These are phyloP conservation scores for Streptopelia turtur DNA, from an alignment of 2,797 vertebrate genomes.

Conservation along the genomic window DNA sequence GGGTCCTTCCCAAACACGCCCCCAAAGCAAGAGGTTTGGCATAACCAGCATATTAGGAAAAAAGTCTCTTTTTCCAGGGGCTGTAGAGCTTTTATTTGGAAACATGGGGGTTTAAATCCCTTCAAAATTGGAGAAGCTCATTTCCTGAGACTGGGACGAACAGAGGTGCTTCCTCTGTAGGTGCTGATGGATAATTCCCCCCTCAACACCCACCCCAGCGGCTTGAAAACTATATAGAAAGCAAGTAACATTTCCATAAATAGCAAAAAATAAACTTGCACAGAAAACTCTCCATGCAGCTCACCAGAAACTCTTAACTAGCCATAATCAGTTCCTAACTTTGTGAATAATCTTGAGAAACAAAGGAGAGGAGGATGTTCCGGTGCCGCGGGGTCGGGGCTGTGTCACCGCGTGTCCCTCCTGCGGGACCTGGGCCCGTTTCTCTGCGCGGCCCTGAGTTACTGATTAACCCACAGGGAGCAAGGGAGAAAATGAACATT, in stretches of 20 bases:
- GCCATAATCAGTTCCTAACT: rapidly evolving
- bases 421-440: not conserved
- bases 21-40: too few species aligned
- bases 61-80: not conserved
- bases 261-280: not conserved
- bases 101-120: rapidly evolving
- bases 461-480: not conserved
- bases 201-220: not conserved
- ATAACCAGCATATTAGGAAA: rapidly evolving
- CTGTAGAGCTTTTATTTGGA: not conserved
- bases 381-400: too few species aligned
- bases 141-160: rapidly evolving
- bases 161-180: not conserved
- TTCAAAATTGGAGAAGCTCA: not conserved
- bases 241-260: not conserved
- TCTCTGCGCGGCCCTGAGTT: not conserved
- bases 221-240: not conserved
- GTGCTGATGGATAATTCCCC: not conserved
- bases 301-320: not conserved
- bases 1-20: not conserved
- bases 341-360: not conserved
- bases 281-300: not conserved
- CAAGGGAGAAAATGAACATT: not conserved
- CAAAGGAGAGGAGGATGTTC: not conserved
- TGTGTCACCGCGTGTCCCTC: too few species aligned